Evolutionary conservation across 2,888 invertebrate genomes (phyloP), one percentile per base, ranked within the genome.

Genomic region (Callinectes sapidus): DNA sequence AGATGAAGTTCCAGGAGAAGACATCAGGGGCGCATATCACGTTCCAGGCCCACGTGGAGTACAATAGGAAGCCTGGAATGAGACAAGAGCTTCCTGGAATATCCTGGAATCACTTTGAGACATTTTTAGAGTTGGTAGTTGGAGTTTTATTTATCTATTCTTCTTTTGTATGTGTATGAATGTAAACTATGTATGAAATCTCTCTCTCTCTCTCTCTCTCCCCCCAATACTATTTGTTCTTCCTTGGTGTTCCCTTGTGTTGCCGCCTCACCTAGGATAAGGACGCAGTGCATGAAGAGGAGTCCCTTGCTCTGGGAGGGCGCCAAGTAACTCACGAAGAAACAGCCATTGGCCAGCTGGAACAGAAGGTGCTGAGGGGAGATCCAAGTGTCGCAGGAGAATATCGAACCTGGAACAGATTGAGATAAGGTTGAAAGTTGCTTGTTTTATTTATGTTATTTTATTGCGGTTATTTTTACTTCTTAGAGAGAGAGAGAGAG

Each of bases 1-100:
- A 98, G 93, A 97, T 97, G 95, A 98, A 98, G 96, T 98, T 98
- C 98, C 98, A 98, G 0, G 97, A 97, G 96, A 98, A 98, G 10
- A 98, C 97, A 95, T 98, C 98, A 0, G 98, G 98, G 0, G 98
- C 97, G 95, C 98, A 98, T 94, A 98, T 97, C 42, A 98, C 97
- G 95, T 97, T 97, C 98, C 98, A 98, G n/a, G 98, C 97, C 98
- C 98, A 98, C 92, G 97, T 97, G 0, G 97, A 97, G 95, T 98
- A 97, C 94, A 98, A 95, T 96, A 98, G 96, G 95, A 98, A 97
- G 48, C 97, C 98, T 98, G 95, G 35, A 90, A 90, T 32, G 54
- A 13, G 18, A 8, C 13, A 10, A 81, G 16, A 35, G 5, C 81
- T n/a, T 71, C 23, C 61, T 81, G 32, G 35, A 81, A 81, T 81